Base-by-base conservation (phyloP, 35 echinoderm and acorn worm genomes). In the Heliocidaris erythrogramma region DNA sequence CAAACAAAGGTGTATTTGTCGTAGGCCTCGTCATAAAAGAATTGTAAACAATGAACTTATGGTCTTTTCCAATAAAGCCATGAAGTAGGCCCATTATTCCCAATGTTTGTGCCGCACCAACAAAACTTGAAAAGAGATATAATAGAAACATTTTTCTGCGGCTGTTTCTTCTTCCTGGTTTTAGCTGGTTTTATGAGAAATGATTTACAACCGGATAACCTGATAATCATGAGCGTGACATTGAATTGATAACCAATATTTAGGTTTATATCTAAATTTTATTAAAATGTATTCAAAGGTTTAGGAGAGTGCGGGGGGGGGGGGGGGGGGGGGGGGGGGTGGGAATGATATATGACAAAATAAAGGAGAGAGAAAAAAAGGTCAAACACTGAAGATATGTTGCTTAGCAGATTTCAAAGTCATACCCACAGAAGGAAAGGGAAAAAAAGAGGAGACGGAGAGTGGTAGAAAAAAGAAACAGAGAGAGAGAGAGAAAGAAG, bases 11-110 rank as follows among this genome's bases (percentile, higher is more conserved):
- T n/a, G 65, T 78, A 78, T 78, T 78, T 78, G 65, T 78, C 27
- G 65, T 21, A 78, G 65, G 65, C 65, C 18, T 18, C 65, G 65
- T 78, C 65, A 78, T 78, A 78, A 78, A 78, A 78, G 65, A 78
- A 78, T 78, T 8, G 65, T 78, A 78, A 78, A 78, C 65, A 78
- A n/a, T 78, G 65, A 78, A 78, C 65, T 78, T 78, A 78, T n/a
- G 65, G 65, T 78, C 65, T 78, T 78, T 56, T 56, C 52, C 14
- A 56, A 56, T 78, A 78, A 78, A 27, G 27, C 65, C 65, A 78
- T 78, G 65, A 78, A 78, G 65, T 78, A 78, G 65, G 21, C 21
- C 65, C 27, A 27, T 78, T 78, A 78, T 78, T 78, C 65, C n/a
- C 5, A 5, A 24, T 78, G 65, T 78, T 78, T 78, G 65, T 78